Evolutionary conservation across 2,888 invertebrate genomes (phyloP), one percentile per base, ranked within the genome.

Genomic region (Caenorhabditis panamensis): DNA sequence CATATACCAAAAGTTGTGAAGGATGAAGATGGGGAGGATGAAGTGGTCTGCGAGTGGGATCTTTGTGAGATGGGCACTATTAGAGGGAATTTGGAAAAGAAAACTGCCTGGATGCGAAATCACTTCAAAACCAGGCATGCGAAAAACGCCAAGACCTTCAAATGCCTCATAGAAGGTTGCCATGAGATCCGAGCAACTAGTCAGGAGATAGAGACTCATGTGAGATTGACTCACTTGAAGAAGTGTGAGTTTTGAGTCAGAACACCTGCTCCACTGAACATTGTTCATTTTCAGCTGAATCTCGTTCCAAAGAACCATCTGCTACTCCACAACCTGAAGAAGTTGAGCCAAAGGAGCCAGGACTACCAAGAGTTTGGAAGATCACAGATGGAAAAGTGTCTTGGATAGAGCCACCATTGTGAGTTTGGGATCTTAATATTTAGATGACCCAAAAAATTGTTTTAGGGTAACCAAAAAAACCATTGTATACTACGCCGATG

Each of bases 81-180:
- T 11, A 5, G 68, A 28, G 68, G 68, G 0, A n/a, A 31, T 47
- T 5, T 68, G 44, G 28, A 58, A 11, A 68, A 59, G 36, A 68
- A 68, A 58, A 68, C 58, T 1, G 47, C 56, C 8, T 68, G 68
- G 68, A 68, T 68, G 59, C 18, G 24, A 13, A 36, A 26, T 13
- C 68, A 68, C 37, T 59, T 68, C 49, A 68, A 68, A 24, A 49
- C 68, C 1, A 28, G 68, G 0, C 68, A 68, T 13, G 31, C 31
- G 5, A 47, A 24, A 31, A 20, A 16, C n/a, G 68, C 68, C 0
- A 68, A 59, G 13, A 47, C 49, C 8, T 59, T 22, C 68, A 68
- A 68, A 36, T 68, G 68, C 22, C 28, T 68, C 2, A 20, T 68
- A 8, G 44, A 59, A 24, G 59, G 36, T 0, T 68, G 68, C 13